Evolutionary conservation across 2,888 invertebrate genomes (phyloP).

Genomic region (Trimorus sp.): DNA sequence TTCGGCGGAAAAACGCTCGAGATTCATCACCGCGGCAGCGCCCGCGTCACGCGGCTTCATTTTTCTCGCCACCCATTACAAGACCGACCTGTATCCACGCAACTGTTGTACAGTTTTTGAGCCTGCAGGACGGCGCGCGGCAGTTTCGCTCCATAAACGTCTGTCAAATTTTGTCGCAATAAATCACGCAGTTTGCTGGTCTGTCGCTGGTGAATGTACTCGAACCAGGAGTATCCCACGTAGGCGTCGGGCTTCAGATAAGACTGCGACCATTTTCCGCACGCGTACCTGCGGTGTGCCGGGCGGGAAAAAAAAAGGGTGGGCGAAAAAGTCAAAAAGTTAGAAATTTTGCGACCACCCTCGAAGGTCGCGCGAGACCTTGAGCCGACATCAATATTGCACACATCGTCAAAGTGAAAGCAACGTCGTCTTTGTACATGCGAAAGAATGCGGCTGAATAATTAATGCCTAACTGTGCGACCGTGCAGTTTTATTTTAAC

Average conservation of each 20-base stretch:
- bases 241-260: constrained; percentile 88
- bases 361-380: constrained; percentile 31
- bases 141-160: constrained; percentile 75
- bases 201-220: constrained; percentile 84
- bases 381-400: constrained; percentile 30
- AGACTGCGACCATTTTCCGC: constrained; percentile 88
- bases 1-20: too few species aligned
- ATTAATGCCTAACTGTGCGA: constrained; percentile 53
- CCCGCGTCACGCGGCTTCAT: not conserved
- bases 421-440: constrained; percentile 46
- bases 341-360: constrained; percentile 9
- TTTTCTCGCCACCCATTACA: constrained; percentile 19
- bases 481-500: constrained; percentile 47
- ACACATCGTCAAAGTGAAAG: constrained; percentile 54
- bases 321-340: not conserved
- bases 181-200: constrained; percentile 85
- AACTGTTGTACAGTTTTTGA: constrained; percentile 87
- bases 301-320: not conserved
- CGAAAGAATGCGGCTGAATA: constrained; percentile 57
- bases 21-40: too few species aligned
- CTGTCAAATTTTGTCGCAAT: constrained; percentile 83
- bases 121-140: constrained; percentile 87
- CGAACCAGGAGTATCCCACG: constrained; percentile 88
- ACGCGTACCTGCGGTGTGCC: constrained; percentile 35
- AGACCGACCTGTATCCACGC: constrained; percentile 86